Evolutionary conservation across 2,888 invertebrate genomes (phyloP).

Genomic region (Bruchidius siliquastri): DNA sequence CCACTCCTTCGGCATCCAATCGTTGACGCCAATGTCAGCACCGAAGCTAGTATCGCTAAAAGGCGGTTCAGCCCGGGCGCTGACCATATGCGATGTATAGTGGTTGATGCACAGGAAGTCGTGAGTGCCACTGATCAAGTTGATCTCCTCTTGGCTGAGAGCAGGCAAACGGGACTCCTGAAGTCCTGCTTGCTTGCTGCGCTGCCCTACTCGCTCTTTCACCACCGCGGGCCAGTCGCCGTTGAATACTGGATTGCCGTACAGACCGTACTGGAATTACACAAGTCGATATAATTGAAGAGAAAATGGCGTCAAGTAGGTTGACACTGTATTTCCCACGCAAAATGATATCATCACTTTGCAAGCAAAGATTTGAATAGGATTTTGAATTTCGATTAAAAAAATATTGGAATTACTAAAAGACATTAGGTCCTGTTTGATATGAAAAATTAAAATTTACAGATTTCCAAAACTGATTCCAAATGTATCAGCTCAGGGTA

Average conservation of each 20-base stretch:
- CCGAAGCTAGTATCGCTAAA: slow-evolving; percentile 4
- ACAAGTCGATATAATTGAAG: background rate
- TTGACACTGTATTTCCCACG: no score
- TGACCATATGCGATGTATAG: slow-evolving; percentile 57
- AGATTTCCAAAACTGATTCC: no score
- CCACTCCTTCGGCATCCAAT: slow-evolving; percentile 4
- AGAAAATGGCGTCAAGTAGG: no score
- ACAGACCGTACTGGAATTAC: slow-evolving; percentile 29
- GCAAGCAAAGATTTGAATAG: no score
- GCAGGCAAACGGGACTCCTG: slow-evolving; percentile 57
- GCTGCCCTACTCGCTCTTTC: slow-evolving; percentile 54
- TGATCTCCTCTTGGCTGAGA: slow-evolving; percentile 58
- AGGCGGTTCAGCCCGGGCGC: slow-evolving; percentile 5
- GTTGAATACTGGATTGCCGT: slow-evolving; percentile 53
- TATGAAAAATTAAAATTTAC: no score
- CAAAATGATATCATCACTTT: no score
- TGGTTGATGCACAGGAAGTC: slow-evolving; percentile 71
- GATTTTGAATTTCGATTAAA: no score
- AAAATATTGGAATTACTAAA: no score
- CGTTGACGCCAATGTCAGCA: slow-evolving; percentile 5
- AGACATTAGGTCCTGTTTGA: no score
- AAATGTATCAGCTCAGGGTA: no score
- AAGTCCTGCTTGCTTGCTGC: slow-evolving; percentile 49
- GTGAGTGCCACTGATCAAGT: slow-evolving; percentile 55
- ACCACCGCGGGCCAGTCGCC: slow-evolving; percentile 66